A percentile compares a stretch with the other conserved stretches of the same genome.
Evolutionary conservation across 1,140 invertebrate genomes (phyloP).

Genomic region (Zaprionus inermis): DNA sequence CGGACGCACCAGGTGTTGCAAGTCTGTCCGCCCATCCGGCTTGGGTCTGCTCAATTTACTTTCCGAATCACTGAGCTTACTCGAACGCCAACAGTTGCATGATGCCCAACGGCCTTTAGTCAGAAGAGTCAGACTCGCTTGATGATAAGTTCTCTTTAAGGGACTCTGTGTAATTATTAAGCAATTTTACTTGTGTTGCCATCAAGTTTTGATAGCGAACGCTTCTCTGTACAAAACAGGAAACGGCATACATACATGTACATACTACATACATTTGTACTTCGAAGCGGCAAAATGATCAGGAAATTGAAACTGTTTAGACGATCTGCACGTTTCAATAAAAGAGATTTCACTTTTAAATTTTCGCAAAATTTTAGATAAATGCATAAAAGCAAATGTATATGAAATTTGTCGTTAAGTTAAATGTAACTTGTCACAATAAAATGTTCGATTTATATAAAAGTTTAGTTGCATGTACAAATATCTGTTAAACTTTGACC

Average conservation of each 20-base stretch:
- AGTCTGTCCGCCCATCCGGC: slow-evolving; percentile 9
- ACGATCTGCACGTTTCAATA: slow-evolving; percentile 2
- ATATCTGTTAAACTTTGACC: slow-evolving; percentile 48
- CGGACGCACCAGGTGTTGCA: slow-evolving; percentile 62
- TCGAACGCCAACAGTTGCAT: slow-evolving; percentile 24
- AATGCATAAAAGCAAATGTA: background rate
- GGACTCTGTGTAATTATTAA: slow-evolving; percentile 34
- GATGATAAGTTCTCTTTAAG: slow-evolving; percentile 32
- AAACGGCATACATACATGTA: slow-evolving; percentile 2
- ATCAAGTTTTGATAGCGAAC: slow-evolving; percentile 15
- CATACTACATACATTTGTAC: background rate
- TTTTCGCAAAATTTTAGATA: background rate
- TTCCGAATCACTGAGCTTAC: slow-evolving; percentile 64
- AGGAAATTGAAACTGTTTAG: slow-evolving; percentile 4
- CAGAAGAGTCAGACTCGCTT: background rate
- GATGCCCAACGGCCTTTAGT: slow-evolving; percentile 21
- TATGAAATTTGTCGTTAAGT: too few relatives aligned
- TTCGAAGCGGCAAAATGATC: background rate
- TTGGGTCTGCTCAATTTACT: slow-evolving; percentile 39
- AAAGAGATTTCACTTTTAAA: background rate
- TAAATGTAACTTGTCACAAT: too few relatives aligned
- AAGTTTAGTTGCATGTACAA: background rate
- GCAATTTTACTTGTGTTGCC: slow-evolving; percentile 21
- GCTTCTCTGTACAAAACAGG: slow-evolving; percentile 26
- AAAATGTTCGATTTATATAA: too few relatives aligned